phyloP scores from a whole-genome alignment of 2,113 vertebrate genomes.

The Rhinoptilus africanus region DNA sequence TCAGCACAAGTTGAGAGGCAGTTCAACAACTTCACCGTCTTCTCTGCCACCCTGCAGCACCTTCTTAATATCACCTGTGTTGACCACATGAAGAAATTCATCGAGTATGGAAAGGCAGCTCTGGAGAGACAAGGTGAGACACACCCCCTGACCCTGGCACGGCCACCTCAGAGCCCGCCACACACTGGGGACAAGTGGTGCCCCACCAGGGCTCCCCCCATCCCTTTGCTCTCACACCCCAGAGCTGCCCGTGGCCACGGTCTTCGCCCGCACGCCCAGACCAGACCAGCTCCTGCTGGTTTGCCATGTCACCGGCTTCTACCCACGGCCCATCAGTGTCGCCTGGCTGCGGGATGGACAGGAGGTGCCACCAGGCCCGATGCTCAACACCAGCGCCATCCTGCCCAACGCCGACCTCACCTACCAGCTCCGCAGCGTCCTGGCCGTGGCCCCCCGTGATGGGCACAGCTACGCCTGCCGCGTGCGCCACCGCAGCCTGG shows the following conservation, averaged over 20 bases:
- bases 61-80: not conserved
- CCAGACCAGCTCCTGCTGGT: not conserved
- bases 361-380: not conserved
- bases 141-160: not conserved
- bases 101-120: not conserved
- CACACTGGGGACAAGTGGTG: not conserved
- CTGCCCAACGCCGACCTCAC: conserved; percentile 28
- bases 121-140: not conserved
- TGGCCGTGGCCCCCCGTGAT: not conserved
- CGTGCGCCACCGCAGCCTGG: not conserved
- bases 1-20: not conserved
- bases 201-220: not conserved
- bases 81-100: not conserved
- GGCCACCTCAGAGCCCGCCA: not conserved
- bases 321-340: not conserved
- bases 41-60: not conserved
- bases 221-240: not conserved
- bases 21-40: not conserved
- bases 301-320: not conserved
- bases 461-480: not conserved
- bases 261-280: not conserved
- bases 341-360: conserved; percentile 2
- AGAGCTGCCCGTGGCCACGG: not conserved
- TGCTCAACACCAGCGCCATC: not conserved
- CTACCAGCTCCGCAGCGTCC: not conserved